Conservation (phyloP, 1,140 invertebrate genomes). For the Brachionus sp. region DNA sequence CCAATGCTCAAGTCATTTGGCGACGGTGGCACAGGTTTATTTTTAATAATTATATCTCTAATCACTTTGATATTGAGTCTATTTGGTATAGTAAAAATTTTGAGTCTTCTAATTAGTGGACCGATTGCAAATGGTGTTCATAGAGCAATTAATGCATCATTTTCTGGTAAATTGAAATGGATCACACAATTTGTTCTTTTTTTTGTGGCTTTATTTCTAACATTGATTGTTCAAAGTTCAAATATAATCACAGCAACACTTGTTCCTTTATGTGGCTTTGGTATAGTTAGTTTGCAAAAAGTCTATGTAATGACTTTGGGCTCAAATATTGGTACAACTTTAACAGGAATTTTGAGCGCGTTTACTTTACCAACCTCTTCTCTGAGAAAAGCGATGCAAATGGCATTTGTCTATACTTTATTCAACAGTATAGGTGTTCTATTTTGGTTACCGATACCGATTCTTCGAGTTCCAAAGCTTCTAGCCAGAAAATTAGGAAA, state of each 20-base stretch:
- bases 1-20: slow-evolving; percentile 28
- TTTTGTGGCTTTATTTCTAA: slow-evolving; percentile 62
- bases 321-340: slow-evolving; percentile 67
- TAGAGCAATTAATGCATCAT: slow-evolving; percentile 64
- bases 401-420: slow-evolving; percentile 67
- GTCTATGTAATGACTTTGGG: slow-evolving; percentile 67
- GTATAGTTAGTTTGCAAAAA: slow-evolving; percentile 65
- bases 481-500: slow-evolving; percentile 63
- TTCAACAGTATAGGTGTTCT: slow-evolving; percentile 67
- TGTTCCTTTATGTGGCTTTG: slow-evolving; percentile 66
- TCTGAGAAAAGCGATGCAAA: slow-evolving; percentile 61
- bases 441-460: slow-evolving; percentile 66
- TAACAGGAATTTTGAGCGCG: slow-evolving; percentile 63
- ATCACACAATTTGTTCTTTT: slow-evolving; percentile 62
- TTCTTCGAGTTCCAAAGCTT: slow-evolving; percentile 63
- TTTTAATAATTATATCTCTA: slow-evolving; percentile 32
- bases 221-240: slow-evolving; percentile 66
- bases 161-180: slow-evolving; percentile 58
- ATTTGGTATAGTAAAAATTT: slow-evolving; percentile 36
- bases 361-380: slow-evolving; percentile 57
- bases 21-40: slow-evolving; percentile 28
- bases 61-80: neutral
- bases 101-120: slow-evolving; percentile 50
- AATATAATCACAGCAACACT: slow-evolving; percentile 68
- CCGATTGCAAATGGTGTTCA: slow-evolving; percentile 62